Evolutionary conservation across 2,113 vertebrate genomes (phyloP).

Genomic region (Rostratula benghalensis): DNA sequence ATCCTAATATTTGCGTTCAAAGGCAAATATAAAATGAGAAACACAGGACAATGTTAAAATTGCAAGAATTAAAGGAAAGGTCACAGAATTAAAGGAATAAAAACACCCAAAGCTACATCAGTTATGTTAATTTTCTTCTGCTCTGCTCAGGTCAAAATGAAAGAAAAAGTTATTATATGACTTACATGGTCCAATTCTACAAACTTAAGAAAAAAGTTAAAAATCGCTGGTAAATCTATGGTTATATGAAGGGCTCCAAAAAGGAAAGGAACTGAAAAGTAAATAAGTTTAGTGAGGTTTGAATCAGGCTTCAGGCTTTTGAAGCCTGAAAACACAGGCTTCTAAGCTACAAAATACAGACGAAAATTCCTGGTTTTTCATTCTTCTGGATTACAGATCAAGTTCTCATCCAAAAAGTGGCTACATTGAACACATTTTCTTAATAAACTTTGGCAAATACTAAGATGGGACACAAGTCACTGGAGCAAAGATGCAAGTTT

Average conservation of each 20-base stretch:
- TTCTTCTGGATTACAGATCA: neutral
- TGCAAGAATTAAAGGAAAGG: neutral
- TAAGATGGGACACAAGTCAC: neutral
- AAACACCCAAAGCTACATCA: neutral
- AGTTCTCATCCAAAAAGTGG: neutral
- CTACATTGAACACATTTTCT: neutral
- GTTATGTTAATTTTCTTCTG: neutral
- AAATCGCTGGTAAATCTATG: neutral
- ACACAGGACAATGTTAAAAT: neutral
- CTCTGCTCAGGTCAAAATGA: neutral
- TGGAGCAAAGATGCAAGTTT: neutral
- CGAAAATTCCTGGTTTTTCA: neutral
- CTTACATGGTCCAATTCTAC: neutral
- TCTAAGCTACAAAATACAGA: neutral
- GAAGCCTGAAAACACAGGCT: neutral
- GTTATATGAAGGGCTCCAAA: neutral
- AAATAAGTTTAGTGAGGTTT: neutral
- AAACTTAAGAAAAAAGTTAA: neutral
- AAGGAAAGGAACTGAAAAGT: neutral
- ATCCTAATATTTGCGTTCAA: neutral
- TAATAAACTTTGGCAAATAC: neutral
- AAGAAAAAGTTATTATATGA: neutral
- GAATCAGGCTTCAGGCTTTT: neutral
- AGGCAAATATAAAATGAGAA: neutral
- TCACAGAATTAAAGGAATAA: neutral